A percentile compares a stretch with the other conserved stretches of the same genome.
phyloP scores from a whole-genome alignment of 2,113 vertebrate species.

The Caranx ignobilis region DNA sequence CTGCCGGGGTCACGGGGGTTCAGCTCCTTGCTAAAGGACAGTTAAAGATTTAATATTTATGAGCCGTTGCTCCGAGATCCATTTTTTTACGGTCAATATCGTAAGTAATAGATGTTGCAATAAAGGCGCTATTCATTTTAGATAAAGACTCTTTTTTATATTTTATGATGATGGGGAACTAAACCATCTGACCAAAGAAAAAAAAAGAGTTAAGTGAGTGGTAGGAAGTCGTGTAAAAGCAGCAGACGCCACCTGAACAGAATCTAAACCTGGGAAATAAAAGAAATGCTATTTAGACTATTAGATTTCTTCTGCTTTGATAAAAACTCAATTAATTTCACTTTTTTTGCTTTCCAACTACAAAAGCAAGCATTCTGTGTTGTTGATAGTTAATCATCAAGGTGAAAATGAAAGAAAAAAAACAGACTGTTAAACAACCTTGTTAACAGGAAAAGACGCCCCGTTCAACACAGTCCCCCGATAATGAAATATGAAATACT shows the following conservation, averaged over 20 bases:
- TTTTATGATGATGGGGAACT: slow-evolving; percentile 34
- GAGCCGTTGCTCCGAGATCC: not conserved
- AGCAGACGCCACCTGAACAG: slow-evolving; percentile 6
- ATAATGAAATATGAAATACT: slow-evolving; percentile 68
- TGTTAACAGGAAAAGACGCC: slow-evolving; percentile 77
- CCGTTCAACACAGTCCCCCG: slow-evolving; percentile 69
- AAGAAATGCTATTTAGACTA: slow-evolving; percentile 5
- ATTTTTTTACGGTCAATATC: not conserved
- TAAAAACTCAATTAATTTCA: slow-evolving; percentile 42
- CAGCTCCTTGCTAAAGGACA: slow-evolving; percentile 27
- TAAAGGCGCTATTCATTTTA: slow-evolving; percentile 29
- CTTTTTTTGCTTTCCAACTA: slow-evolving; percentile 10
- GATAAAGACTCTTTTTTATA: slow-evolving; percentile 18
- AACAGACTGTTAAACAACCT: slow-evolving; percentile 54
- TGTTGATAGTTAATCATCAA: slow-evolving; percentile 23
- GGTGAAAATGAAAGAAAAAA: slow-evolving; percentile 11
- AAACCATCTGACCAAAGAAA: not conserved
- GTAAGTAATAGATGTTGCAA: slow-evolving; percentile 25
- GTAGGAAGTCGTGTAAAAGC: slow-evolving; percentile 26
- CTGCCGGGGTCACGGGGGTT: slow-evolving; percentile 33
- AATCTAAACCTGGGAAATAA: slow-evolving; percentile 46
- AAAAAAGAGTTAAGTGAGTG: not conserved
- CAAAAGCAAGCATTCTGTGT: not conserved
- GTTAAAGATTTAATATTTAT: slow-evolving; percentile 46
- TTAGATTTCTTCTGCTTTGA: slow-evolving; percentile 31